These are phyloP conservation scores for Caenorhabditis parvicauda DNA, from an alignment of 2,888 invertebrate species.

Conservation along the genomic window DNA sequence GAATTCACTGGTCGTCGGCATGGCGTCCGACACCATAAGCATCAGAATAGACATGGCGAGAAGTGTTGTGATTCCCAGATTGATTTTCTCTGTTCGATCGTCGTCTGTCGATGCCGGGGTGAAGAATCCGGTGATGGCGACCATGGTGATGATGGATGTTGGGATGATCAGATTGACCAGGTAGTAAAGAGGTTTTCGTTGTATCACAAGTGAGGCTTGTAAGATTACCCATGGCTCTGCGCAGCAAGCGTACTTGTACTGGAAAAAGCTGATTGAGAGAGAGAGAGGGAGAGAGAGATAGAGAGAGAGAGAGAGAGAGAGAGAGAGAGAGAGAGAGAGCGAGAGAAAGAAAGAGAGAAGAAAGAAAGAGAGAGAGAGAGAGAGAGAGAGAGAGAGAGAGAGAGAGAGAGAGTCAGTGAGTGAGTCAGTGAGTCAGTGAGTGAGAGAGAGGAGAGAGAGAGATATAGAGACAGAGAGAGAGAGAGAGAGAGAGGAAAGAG, in stretches of 20 bases:
- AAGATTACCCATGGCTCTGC: slow-evolving; percentile 44
- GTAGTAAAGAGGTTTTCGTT: slow-evolving; percentile 60
- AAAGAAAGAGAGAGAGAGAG: neutral
- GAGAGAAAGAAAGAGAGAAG: too few species aligned
- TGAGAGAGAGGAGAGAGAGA: too few species aligned
- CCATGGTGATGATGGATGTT: slow-evolving; percentile 64
- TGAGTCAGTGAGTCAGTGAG: too few species aligned
- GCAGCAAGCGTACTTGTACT: slow-evolving; percentile 61
- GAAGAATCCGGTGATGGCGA: slow-evolving; percentile 65
- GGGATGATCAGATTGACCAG: slow-evolving; percentile 64
- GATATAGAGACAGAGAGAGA: too few species aligned
- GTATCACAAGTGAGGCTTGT: slow-evolving; percentile 49
- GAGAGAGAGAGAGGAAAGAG: too few species aligned
- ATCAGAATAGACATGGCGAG: slow-evolving; percentile 66
- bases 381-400: too few species aligned
- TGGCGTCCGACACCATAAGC: slow-evolving; percentile 66
- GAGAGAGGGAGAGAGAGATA: too few species aligned
- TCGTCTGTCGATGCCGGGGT: slow-evolving; percentile 65
- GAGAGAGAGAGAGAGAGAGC: too few species aligned
- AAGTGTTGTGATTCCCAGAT: slow-evolving; percentile 54
- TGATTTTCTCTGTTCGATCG: slow-evolving; percentile 60
- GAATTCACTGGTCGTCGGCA: slow-evolving; percentile 64
- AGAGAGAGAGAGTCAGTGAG: too few species aligned
- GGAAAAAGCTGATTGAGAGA: slow-evolving; percentile 20
- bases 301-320: too few species aligned